A percentile compares a stretch with the other conserved stretches of the same genome.
Conservation (phyloP, 1,140 invertebrate genomes). For the Glossosoma conforme region DNA sequence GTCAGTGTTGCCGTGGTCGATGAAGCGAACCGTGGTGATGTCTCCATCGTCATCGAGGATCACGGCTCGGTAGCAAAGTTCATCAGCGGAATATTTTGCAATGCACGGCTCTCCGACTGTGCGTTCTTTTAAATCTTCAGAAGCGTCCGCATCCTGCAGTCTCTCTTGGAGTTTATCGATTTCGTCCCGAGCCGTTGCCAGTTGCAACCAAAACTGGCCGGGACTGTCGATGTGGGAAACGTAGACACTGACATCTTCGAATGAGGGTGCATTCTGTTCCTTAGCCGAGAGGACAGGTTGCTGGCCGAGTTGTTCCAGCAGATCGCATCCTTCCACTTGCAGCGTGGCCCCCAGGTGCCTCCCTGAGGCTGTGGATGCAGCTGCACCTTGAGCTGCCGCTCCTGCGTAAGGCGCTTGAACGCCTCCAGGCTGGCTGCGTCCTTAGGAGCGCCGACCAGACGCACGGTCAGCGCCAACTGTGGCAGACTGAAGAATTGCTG, state of each 20-base stretch:
- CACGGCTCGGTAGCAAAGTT: slow-evolving; percentile 74
- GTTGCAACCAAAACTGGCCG: slow-evolving; percentile 62
- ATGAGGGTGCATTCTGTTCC: no score
- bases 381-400: no score
- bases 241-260: no score
- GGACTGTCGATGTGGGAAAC: slow-evolving; percentile 62
- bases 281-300: no score
- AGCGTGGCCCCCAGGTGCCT: no score
- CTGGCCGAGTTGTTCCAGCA: no score
- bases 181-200: slow-evolving; percentile 44
- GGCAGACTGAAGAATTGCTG: not conserved
- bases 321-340: no score
- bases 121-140: slow-evolving; percentile 48
- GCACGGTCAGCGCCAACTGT: no score
- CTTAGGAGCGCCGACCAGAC: not conserved
- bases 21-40: slow-evolving; percentile 69
- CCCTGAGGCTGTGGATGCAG: no score
- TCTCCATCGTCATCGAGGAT: slow-evolving; percentile 67
- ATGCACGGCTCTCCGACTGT: slow-evolving; percentile 63
- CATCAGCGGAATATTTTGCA: slow-evolving; percentile 67
- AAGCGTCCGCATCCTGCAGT: slow-evolving; percentile 51
- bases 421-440: no score
- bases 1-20: slow-evolving; percentile 80
- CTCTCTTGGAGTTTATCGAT: slow-evolving; percentile 54
- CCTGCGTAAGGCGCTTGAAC: no score